Evolutionary conservation across 2,797 vertebrate genomes (phyloP), one percentile per base, ranked within the genome.

Genomic region (Typhlichthys subterraneus): DNA sequence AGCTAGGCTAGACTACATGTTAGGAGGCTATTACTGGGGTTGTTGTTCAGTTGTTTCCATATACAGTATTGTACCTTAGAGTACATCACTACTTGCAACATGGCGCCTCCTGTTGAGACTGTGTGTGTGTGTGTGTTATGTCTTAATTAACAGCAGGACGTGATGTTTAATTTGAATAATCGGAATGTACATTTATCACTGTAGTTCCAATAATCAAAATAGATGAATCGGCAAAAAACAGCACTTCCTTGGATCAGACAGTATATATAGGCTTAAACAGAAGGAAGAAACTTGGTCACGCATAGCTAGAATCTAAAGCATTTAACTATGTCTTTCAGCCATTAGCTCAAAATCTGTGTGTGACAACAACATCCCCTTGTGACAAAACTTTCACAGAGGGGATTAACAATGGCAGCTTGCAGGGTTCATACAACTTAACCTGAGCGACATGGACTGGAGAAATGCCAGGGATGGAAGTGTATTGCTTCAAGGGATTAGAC

Each of bases 401-500:
- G 5, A 12, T 49, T 49, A n/a, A 49, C 14, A 49, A 13, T 49
- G 12, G 13, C 13, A 14, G 47, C 47, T 14, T 49, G 14, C 48
- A n/a, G 48, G 8, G 48, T 14, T n/a, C 48, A 42, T 42, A 42
- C 38, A 42, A 53, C 17, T n/a, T 63, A 52, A 60, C 57, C 52
- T 60, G 56, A 60, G 19, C 38, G 1, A n/a, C 7, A 10, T 4
- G 10, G 31, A 12, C 38, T 42, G 6, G n/a, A 15, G 12, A 15
- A 10, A 11, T 9, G 50, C 4, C 9, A 17, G 9, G 50, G 50
- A 1, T 9, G 50, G 38, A 7, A 52, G 33, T 59, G 75, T 77
- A 78, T 85, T 79, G 82, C 73, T 75, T 80, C 73, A 82, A 63
- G 58, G 75, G 87, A 88, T 89, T 17, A 86, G 23, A 66, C 38